Conservation (phyloP, 2,888 invertebrate species). For the Eumacrocentrus americanus region DNA sequence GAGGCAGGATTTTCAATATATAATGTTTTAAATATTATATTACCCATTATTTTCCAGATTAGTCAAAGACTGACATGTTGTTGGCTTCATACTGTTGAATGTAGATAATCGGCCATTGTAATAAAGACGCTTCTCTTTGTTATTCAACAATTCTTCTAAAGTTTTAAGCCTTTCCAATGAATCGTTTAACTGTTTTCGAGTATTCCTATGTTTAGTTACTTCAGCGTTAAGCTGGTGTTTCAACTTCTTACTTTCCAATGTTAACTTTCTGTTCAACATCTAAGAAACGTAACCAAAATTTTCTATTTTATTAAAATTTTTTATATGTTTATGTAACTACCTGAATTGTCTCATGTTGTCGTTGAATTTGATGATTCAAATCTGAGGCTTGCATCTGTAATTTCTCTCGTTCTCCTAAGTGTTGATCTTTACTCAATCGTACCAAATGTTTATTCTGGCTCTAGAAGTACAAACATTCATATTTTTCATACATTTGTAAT, state of each 20-base stretch:
- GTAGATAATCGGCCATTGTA: slow-evolving; percentile 46
- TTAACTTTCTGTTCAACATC: slow-evolving; percentile 72
- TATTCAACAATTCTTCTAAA: slow-evolving; percentile 68
- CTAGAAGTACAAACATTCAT: slow-evolving; percentile 36
- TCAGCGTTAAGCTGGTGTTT: slow-evolving; percentile 74
- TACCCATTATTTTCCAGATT: slow-evolving; percentile 51
- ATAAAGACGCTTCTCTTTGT: slow-evolving; percentile 57
- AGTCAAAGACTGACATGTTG: slow-evolving; percentile 50
- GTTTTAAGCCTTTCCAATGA: slow-evolving; percentile 69
- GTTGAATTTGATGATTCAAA: slow-evolving; percentile 55
- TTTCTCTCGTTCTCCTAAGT: slow-evolving; percentile 76
- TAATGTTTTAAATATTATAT: too few relatives aligned
- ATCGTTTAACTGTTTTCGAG: slow-evolving; percentile 71
- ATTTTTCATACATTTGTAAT: not conserved
- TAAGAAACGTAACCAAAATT: slow-evolving; percentile 59
- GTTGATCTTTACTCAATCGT: slow-evolving; percentile 75
- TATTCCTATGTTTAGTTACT: slow-evolving; percentile 73
- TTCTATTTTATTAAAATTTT: not conserved
- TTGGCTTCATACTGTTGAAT: slow-evolving; percentile 42
- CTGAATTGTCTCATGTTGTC: slow-evolving; percentile 60
- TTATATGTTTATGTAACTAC: slow-evolving; percentile 40
- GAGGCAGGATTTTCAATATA: too few relatives aligned
- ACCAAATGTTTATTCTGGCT: slow-evolving; percentile 75
- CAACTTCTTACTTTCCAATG: slow-evolving; percentile 76
- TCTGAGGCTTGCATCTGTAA: slow-evolving; percentile 67